Evolutionary conservation across 1,140 invertebrate genomes (phyloP), one percentile per base, ranked within the genome.

Genomic region (Hypothenemus hampei): DNA sequence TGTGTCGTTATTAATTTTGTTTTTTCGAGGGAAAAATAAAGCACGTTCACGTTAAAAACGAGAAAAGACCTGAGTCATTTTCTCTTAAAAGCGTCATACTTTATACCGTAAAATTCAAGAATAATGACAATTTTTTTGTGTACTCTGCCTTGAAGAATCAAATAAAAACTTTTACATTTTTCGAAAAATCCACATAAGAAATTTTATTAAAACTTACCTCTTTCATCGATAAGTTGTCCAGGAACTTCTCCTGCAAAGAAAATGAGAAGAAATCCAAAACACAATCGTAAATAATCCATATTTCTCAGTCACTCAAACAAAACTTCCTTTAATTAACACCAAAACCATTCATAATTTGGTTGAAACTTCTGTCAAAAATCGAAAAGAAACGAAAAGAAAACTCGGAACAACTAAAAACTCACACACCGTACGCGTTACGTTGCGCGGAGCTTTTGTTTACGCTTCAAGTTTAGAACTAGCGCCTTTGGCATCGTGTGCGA

Each of bases 181-280:
- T n/a, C n/a, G n/a, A n/a, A n/a, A n/a, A n/a, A n/a, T n/a, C n/a
- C n/a, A n/a, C n/a, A n/a, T n/a, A n/a, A n/a, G n/a, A n/a, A n/a
- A n/a, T n/a, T n/a, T n/a, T n/a, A n/a, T n/a, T n/a, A n/a, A n/a
- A 37, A 8, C 35, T 37, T 16, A 37, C 35, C 35, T 37, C 35
- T 37, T 16, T 37, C 35, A 37, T 37, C 35, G 1, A 37, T 37
- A 7, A 4, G 18, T 16, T 37, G 35, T 37, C 35, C 35, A 37
- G 10, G 7, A 10, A 37, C 35, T 7, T 8, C 16, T 7, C 11
- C 13, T 37, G 7, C 11, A n/a, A 5, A 16, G 10, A 2, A 37
- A n/a, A 15, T 15, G 18, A 10, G 2, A 3, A 7, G 11, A n/a
- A 3, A 37, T 15, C 2, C 11, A 7, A 3, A 37, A 16, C 16